Conservation (phyloP, 2,888 invertebrate genomes). For the Spisula subtruncata region DNA sequence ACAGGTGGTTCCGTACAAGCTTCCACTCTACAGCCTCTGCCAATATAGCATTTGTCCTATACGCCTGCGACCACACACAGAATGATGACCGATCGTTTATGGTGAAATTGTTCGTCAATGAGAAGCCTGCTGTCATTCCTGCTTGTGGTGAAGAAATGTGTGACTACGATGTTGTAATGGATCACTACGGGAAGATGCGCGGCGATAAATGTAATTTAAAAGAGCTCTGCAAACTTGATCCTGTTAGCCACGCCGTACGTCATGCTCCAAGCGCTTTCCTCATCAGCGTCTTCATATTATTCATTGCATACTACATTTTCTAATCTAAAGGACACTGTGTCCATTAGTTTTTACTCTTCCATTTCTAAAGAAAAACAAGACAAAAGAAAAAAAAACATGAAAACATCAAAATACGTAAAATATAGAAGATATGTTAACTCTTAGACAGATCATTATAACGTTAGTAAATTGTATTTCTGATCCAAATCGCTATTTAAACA, state of each 20-base stretch:
- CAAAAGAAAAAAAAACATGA: too few relatives aligned
- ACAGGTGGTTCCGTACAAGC: slow-evolving; percentile 85
- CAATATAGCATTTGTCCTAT: slow-evolving; percentile 86
- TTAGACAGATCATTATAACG: too few relatives aligned
- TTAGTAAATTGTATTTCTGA: too few relatives aligned
- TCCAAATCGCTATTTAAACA: too few relatives aligned
- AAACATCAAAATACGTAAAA: too few relatives aligned
- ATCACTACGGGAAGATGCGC: slow-evolving; percentile 61
- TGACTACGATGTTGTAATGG: slow-evolving; percentile 69
- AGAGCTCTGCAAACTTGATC: slow-evolving; percentile 25
- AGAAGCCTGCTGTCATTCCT: slow-evolving; percentile 77
- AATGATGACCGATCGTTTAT: slow-evolving; percentile 58
- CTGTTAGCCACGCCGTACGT: neutral
- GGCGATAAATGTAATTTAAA: slow-evolving; percentile 64
- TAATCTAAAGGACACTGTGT: too few relatives aligned
- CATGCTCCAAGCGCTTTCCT: neutral
- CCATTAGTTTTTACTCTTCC: too few relatives aligned
- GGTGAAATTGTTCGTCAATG: slow-evolving; percentile 82
- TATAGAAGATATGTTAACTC: too few relatives aligned
- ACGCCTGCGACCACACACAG: slow-evolving; percentile 80
- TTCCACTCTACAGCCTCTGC: slow-evolving; percentile 85
- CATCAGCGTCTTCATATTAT: neutral
- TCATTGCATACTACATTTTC: neutral
- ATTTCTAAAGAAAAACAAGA: too few relatives aligned
- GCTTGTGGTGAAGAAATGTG: slow-evolving; percentile 76